Percentiles rank a stretch among this genome's conserved stretches.
Conservation (phyloP, 2,888 invertebrate species). For the Netelia melanura region DNA sequence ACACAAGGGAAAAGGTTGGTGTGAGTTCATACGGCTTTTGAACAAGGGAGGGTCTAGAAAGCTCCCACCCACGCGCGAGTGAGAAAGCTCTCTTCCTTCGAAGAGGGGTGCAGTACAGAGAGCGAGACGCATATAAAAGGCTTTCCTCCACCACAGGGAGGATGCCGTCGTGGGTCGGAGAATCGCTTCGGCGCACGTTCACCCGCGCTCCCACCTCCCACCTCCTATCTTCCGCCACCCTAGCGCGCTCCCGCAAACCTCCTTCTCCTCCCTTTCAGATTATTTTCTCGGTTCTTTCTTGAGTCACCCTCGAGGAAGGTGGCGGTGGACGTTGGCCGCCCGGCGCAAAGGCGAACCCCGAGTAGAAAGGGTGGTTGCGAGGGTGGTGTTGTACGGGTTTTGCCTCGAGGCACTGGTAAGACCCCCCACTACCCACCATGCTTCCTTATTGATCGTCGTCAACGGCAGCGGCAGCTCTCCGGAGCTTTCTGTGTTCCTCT, state of each 20-base stretch:
- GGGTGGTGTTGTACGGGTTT: constrained; percentile 73
- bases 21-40: constrained; percentile 65
- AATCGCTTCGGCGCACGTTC: constrained; percentile 61
- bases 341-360: constrained; percentile 67
- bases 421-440: constrained; percentile 78
- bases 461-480: constrained; percentile 70
- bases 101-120: constrained; percentile 54
- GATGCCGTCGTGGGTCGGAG: constrained; percentile 29
- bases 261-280: constrained; percentile 73
- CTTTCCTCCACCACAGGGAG: constrained; percentile 45
- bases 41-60: constrained; percentile 62
- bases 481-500: constrained; percentile 58
- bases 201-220: constrained; percentile 69
- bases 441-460: constrained; percentile 85
- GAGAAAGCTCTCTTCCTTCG: constrained; percentile 50
- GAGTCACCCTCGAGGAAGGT: constrained; percentile 81
- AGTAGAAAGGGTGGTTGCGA: constrained; percentile 70
- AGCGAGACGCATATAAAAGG: constrained; percentile 65
- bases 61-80: constrained; percentile 50
- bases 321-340: constrained; percentile 38
- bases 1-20: constrained; percentile 58
- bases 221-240: constrained; percentile 65
- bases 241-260: constrained; percentile 29
- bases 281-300: constrained; percentile 84
- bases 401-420: constrained; percentile 83